Conservation (phyloP, 2,797 vertebrate genomes). For the Typhlichthys subterraneus region DNA sequence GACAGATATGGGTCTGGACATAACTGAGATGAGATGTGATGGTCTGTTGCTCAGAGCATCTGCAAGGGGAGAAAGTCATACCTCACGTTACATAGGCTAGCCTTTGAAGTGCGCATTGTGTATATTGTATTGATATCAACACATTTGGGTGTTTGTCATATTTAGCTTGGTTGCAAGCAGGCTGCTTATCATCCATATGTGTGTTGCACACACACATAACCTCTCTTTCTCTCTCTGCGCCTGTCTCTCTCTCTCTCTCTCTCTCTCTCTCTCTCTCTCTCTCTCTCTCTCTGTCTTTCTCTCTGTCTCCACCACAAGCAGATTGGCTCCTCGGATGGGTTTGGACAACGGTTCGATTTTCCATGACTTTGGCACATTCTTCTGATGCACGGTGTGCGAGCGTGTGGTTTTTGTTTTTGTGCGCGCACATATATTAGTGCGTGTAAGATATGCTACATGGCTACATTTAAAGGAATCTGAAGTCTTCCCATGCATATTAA, state of each 20-base stretch:
- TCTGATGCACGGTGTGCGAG: not conserved
- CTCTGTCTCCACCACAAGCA: constrained; percentile 24
- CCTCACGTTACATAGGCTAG: constrained; percentile 25
- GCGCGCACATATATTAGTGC: constrained; percentile 1
- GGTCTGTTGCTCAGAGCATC: constrained; percentile 61
- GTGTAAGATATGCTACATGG: not conserved
- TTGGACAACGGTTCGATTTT: constrained; percentile 31
- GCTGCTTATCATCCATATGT: constrained; percentile 12
- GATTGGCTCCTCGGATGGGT: constrained; percentile 40
- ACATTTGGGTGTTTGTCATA: constrained; percentile 55
- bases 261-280: constrained; percentile 30
- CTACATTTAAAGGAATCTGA: constrained; percentile 11
- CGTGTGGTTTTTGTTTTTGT: not conserved
- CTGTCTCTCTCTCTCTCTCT: not conserved
- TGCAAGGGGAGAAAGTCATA: constrained; percentile 20
- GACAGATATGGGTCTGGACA: constrained; percentile 60
- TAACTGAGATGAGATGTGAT: constrained; percentile 62
- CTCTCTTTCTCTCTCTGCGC: not conserved
- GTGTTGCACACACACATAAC: not conserved
- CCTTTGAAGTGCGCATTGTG: constrained; percentile 28
- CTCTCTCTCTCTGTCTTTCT: constrained; percentile 8
- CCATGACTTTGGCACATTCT: constrained; percentile 30
- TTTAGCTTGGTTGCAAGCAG: constrained; percentile 50
- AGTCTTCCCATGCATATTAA: constrained; percentile 39
- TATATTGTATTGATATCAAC: not conserved